phyloP scores from a whole-genome alignment of 1,140 invertebrate genomes.

The Hyles vespertilio region DNA sequence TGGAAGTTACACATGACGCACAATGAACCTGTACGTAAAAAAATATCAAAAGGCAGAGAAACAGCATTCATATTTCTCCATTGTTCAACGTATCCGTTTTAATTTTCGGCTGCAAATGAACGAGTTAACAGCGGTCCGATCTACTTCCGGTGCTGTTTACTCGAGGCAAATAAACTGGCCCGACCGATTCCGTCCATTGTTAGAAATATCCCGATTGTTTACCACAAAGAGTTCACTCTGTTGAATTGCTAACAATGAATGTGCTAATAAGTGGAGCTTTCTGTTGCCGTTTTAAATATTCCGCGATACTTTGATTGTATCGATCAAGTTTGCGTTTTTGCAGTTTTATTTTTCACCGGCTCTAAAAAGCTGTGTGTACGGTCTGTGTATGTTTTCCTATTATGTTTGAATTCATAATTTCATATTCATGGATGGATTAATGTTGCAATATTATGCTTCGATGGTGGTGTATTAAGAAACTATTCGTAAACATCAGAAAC shows the following conservation, averaged over 20 bases:
- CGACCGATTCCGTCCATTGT: constrained; percentile 40
- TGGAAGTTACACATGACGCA: too few species aligned
- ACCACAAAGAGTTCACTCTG: constrained; percentile 25
- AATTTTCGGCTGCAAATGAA: constrained; percentile 33
- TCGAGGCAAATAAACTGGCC: constrained; percentile 33
- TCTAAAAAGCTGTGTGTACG: too few species aligned
- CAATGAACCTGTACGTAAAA: too few species aligned
- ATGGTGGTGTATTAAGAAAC: too few species aligned
- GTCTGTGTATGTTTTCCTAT: too few species aligned
- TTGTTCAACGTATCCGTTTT: constrained; percentile 32
- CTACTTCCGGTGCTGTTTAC: constrained; percentile 27
- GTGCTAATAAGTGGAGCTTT: not conserved
- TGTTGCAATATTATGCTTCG: too few species aligned
- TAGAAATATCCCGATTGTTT: constrained; percentile 47
- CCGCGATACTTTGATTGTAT: not conserved
- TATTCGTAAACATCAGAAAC: too few species aligned
- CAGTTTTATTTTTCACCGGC: too few species aligned
- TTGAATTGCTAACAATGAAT: constrained; percentile 31
- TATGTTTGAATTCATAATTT: too few species aligned
- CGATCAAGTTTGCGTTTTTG: too few species aligned
- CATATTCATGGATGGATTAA: too few species aligned
- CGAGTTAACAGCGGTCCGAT: constrained; percentile 26
- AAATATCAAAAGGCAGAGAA: not conserved
- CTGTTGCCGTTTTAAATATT: not conserved
- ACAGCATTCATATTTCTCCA: constrained; percentile 13